These are phyloP conservation scores for Pangasius sanitwongsei DNA, from an alignment of 2,797 vertebrate genomes.

Conservation along the genomic window DNA sequence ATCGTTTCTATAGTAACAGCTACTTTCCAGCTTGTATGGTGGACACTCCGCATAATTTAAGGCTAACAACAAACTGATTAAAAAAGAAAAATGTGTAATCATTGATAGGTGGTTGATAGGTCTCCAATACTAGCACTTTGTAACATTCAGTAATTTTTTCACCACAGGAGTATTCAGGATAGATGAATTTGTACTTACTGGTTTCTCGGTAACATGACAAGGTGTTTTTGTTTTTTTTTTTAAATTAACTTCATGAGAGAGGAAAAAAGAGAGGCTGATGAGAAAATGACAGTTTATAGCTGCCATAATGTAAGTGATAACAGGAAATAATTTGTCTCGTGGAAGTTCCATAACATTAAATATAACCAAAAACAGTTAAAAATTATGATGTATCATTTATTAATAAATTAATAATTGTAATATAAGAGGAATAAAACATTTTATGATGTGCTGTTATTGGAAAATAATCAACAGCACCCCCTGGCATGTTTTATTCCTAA, in stretches of 20 bases:
- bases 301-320: background rate
- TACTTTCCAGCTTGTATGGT: background rate
- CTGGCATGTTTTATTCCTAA: background rate
- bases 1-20: background rate
- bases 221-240: background rate
- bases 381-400: background rate
- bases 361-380: background rate
- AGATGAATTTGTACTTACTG: background rate
- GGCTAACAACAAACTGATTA: background rate
- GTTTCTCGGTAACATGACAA: background rate
- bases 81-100: background rate
- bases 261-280: background rate
- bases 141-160: background rate
- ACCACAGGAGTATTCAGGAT: background rate
- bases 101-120: background rate
- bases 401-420: background rate
- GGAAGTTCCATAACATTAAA: background rate
- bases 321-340: background rate
- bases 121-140: background rate
- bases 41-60: background rate
- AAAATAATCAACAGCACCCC: background rate
- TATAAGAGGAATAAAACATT: background rate
- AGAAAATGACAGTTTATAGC: background rate
- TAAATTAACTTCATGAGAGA: background rate
- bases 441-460: background rate